Conservation (phyloP, 2,888 invertebrate species). For the Cheiracanthium punctorium region DNA sequence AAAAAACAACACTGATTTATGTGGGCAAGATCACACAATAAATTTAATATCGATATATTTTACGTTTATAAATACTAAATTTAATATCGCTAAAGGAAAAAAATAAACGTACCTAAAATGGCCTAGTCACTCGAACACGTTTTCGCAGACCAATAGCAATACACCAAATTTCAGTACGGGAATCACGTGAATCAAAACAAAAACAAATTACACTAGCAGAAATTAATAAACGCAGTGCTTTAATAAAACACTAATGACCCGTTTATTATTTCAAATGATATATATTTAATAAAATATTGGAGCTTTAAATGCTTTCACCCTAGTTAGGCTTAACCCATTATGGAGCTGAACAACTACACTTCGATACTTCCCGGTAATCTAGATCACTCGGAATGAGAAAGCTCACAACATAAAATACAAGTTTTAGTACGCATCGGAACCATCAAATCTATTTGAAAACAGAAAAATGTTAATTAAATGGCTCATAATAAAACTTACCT, state of each 20-base stretch:
- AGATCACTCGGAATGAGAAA: slow-evolving; percentile 53
- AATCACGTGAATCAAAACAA: slow-evolving; percentile 51
- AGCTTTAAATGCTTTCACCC: neutral
- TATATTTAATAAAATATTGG: neutral
- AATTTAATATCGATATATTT: neutral
- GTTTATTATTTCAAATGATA: neutral
- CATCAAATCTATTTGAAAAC: neutral
- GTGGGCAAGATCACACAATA: neutral
- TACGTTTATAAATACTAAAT: slow-evolving; percentile 3
- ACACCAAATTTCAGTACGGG: slow-evolving; percentile 33
- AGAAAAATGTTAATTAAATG: slow-evolving; percentile 4
- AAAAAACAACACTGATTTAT: neutral
- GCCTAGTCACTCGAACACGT: slow-evolving; percentile 63
- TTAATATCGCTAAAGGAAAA: neutral
- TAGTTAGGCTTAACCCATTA: slow-evolving; percentile 67
- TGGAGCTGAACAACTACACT: slow-evolving; percentile 56
- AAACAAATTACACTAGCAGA: slow-evolving; percentile 9
- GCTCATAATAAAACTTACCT: slow-evolving; percentile 29
- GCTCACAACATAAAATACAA: neutral
- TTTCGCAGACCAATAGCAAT: slow-evolving; percentile 63
- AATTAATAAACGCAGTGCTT: neutral
- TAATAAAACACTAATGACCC: neutral
- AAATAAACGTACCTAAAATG: slow-evolving; percentile 47
- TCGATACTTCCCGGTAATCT: slow-evolving; percentile 67
- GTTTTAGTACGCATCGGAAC: neutral